These are phyloP conservation scores for Sakesphorus luctuosus DNA, from an alignment of 2,113 vertebrate species.

Conservation along the genomic window DNA sequence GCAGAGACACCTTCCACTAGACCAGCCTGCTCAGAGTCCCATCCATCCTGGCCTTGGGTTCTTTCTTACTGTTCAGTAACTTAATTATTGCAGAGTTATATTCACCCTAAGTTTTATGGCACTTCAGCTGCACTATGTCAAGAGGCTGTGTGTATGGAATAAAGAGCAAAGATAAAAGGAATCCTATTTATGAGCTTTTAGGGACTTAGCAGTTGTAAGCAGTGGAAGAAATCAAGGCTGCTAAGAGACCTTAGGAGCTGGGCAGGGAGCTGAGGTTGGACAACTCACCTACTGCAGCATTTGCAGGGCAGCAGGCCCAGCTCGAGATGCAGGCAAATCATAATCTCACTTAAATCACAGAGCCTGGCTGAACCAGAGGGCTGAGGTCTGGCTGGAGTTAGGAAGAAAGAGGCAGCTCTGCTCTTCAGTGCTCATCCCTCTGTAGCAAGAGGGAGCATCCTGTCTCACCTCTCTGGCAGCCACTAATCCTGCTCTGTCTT, in stretches of 20 bases:
- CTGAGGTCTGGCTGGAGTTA: not conserved
- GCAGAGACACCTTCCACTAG: not conserved
- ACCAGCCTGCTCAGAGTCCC: not conserved
- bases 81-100: not conserved
- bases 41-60: not conserved
- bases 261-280: not conserved
- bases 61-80: not conserved
- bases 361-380: not conserved
- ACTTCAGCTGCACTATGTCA: not conserved
- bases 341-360: rapidly evolving
- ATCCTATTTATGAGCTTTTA: not conserved
- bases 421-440: not conserved
- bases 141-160: not conserved
- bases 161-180: not conserved
- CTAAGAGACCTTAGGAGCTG: not conserved
- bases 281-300: rapidly evolving
- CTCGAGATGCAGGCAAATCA: no score
- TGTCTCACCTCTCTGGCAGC: not conserved
- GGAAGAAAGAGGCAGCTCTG: not conserved
- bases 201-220: not conserved
- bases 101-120: not conserved
- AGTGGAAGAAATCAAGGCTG: not conserved
- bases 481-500: not conserved
- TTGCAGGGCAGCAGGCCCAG: not conserved
- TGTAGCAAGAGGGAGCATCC: no score